Base-by-base conservation (phyloP, 1,140 invertebrate species). In the Hermatobates lingyangjiaoensis region DNA sequence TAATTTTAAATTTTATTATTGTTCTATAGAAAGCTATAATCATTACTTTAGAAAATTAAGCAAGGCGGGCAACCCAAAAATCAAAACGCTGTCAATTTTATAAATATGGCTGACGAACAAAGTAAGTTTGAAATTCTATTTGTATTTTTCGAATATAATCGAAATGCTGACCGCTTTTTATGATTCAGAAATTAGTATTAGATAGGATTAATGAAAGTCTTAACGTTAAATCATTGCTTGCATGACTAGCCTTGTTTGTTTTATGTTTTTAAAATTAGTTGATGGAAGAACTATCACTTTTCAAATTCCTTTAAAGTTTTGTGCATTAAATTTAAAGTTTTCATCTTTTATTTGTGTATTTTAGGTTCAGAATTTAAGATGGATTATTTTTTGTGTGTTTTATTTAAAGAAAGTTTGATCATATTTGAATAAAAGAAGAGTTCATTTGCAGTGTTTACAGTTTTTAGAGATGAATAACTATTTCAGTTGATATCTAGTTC, bases 91-190 rank as follows among this genome's bases (percentile, higher is more conserved):
- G 52, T 45, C 49, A 49, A 50, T 48, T 55, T 50, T 48, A 50
- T 57, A 51, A 60, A 60, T 54, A 60, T 60, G 59, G 59, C 59
- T 57, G 59, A 60, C 54, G 54, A 60, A 58, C 59, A 60, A 60
- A 58, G 59, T 60, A 46, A 57, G 59, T 60, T 3, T 40, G 4
- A 27, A 27, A 53, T 48, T 47, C 27, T 26, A 51, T 45, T 27
- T 52, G 39, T 48, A 54, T 51, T 49, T 5, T 21, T 45, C 20
- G 25, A 25, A 49, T 54, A 48, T 47, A 14, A 25, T 15, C 23
- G 2, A 30, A 20, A 34, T 23, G 48, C 44, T 14, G 27, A 21
- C 14, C 7, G 5, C 24, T 2, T 26, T 46, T 44, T 46, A 20
- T 18, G 2, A 7, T 48, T 27, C 26, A 18, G 1, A 34, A 45